These are phyloP conservation scores for Progne subis DNA, from an alignment of 2,113 vertebrate genomes.

Conservation along the genomic window DNA sequence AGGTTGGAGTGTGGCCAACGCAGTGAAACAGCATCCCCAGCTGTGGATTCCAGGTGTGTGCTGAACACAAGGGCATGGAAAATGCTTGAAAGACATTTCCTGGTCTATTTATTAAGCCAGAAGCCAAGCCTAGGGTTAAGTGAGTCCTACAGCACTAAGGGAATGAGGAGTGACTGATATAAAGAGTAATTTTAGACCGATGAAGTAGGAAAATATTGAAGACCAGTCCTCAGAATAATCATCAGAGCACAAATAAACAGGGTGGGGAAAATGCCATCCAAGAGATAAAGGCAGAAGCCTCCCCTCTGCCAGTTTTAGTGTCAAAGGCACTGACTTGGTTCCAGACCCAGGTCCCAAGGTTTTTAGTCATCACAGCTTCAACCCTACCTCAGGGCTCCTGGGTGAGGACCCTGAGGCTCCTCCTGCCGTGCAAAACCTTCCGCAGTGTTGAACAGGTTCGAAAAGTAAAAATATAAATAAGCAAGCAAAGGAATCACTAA, in stretches of 20 bases:
- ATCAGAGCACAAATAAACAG: neutral
- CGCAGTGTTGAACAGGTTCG: accelerated
- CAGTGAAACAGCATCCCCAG: neutral
- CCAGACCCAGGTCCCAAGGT: neutral
- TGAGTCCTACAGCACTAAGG: neutral
- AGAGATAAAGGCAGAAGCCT: neutral
- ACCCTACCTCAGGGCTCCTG: accelerated
- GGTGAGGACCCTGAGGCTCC: neutral
- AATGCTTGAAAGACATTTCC: neutral
- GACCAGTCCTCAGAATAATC: neutral
- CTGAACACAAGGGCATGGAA: neutral
- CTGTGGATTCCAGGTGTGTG: neutral
- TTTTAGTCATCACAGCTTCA: neutral
- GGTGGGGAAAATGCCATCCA: neutral
- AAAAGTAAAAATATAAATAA: neutral
- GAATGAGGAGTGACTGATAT: neutral
- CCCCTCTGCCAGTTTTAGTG: accelerated
- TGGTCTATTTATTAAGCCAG: accelerated
- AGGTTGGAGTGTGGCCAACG: accelerated
- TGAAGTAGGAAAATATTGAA: neutral
- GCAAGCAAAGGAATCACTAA: neutral
- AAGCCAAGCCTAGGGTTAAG: neutral
- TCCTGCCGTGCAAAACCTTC: neutral
- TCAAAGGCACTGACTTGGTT: neutral
- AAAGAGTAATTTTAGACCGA: neutral